Conservation (phyloP, 1,140 invertebrate species). For the Arion vulgaris region DNA sequence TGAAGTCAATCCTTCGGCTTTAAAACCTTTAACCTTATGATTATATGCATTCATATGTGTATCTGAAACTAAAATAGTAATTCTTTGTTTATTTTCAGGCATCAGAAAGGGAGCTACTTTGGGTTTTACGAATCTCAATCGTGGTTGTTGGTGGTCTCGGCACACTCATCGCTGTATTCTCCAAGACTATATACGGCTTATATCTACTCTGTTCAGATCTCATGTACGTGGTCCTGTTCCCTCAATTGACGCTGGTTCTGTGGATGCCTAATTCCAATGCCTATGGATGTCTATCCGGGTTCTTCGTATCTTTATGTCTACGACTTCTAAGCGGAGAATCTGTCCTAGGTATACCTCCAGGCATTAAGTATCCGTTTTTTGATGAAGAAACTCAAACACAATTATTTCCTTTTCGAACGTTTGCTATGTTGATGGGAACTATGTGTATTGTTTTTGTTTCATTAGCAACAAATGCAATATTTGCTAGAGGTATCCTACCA, state of each 20-base stretch:
- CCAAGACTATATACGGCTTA: slow-evolving; percentile 56
- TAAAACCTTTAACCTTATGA: no score
- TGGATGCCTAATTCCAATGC: slow-evolving; percentile 81
- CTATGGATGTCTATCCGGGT: slow-evolving; percentile 88
- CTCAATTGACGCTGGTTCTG: slow-evolving; percentile 54
- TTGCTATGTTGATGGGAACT: slow-evolving; percentile 52
- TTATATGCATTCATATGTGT: no score
- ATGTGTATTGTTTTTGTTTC: slow-evolving; percentile 50
- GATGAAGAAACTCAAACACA: slow-evolving; percentile 76
- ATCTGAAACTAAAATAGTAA: no score
- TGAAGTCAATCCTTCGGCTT: no score
- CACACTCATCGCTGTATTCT: slow-evolving; percentile 54
- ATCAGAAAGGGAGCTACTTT: slow-evolving; percentile 52
- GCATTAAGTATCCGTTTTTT: slow-evolving; percentile 89
- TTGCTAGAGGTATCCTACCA: slow-evolving; percentile 36
- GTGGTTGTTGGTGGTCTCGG: slow-evolving; percentile 51
- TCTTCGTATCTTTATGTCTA: slow-evolving; percentile 88
- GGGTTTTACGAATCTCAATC: slow-evolving; percentile 55
- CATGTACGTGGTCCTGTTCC: slow-evolving; percentile 60
- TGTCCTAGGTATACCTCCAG: slow-evolving; percentile 83
- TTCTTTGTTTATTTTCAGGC: slow-evolving; percentile 47
- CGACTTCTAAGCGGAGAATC: slow-evolving; percentile 88
- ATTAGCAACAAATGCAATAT: slow-evolving; percentile 48
- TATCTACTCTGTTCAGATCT: slow-evolving; percentile 57
- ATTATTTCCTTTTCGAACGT: slow-evolving; percentile 62